Evolutionary conservation across 2,113 vertebrate genomes (phyloP).

Genomic region (Melanostigma gelatinosum): DNA sequence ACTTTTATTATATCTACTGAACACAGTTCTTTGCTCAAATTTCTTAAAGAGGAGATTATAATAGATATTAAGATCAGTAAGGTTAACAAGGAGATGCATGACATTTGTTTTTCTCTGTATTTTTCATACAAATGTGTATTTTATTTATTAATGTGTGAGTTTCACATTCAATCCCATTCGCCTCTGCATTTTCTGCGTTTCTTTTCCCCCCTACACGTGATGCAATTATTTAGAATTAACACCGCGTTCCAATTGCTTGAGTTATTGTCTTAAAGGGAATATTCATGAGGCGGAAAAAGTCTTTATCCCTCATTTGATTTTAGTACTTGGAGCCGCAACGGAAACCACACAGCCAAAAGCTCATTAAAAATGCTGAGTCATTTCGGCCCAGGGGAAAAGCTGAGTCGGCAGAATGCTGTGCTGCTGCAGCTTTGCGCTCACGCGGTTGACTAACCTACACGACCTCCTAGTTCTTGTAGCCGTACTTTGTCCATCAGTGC

Average conservation of each 20-base stretch:
- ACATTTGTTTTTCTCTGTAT: too few species aligned
- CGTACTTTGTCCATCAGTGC: neutral
- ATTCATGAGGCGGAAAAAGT: constrained; percentile 61
- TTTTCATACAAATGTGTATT: neutral
- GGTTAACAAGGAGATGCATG: neutral
- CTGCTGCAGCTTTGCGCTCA: constrained; percentile 28
- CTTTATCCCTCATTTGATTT: constrained; percentile 70
- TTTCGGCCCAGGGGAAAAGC: constrained; percentile 26
- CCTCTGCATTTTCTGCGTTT: neutral
- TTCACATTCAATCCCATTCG: constrained; percentile 1
- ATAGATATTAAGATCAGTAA: neutral
- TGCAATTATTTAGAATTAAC: constrained; percentile 53
- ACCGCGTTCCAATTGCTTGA: constrained; percentile 36
- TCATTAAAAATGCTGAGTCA: constrained; percentile 65
- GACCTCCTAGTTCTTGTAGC: neutral
- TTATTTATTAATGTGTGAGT: neutral
- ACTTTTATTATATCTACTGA: too few species aligned
- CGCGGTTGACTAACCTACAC: constrained; percentile 17
- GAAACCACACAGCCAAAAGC: constrained; percentile 46
- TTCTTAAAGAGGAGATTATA: neutral
- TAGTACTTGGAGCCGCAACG: constrained; percentile 51
- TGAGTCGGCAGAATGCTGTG: constrained; percentile 48
- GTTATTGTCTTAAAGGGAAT: constrained; percentile 60
- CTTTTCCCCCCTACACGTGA: neutral
- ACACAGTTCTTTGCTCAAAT: too few species aligned